Percentiles rank a stretch among this genome's conserved stretches.
These are phyloP conservation scores for Polymixis flavicincta DNA, from an alignment of 2,888 invertebrate species.

Conservation along the genomic window DNA sequence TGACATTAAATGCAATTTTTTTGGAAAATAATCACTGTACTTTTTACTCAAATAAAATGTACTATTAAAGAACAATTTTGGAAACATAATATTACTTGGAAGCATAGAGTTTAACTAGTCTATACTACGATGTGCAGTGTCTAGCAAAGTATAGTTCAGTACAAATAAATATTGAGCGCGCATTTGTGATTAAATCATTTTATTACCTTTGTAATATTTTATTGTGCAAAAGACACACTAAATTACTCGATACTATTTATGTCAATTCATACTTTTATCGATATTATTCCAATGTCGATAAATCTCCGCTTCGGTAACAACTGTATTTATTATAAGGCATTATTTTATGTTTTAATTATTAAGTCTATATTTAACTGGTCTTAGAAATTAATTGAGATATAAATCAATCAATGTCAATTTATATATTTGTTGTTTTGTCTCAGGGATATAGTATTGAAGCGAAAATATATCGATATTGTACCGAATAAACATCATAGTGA, in stretches of 20 bases:
- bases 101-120: constrained; percentile 59
- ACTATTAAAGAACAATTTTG: constrained; percentile 42
- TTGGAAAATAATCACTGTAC: constrained; percentile 57
- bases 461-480: constrained; percentile 4
- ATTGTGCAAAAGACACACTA: constrained; percentile 28
- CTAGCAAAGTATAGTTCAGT: constrained; percentile 61
- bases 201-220: not conserved
- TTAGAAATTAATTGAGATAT: not conserved
- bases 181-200: constrained; percentile 32
- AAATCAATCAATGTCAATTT: not conserved
- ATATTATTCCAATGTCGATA: not conserved
- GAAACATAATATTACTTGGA: constrained; percentile 49
- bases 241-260: not conserved
- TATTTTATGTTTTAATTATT: not conserved
- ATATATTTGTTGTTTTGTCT: not conserved
- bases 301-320: not conserved
- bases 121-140: constrained; percentile 62
- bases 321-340: not conserved
- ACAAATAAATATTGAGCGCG: constrained; percentile 54
- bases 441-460: not conserved
- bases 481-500: not conserved
- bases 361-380: not conserved
- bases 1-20: constrained; percentile 68
- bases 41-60: constrained; percentile 51
- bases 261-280: constrained; percentile 19